Evolutionary conservation across 2,113 vertebrate species (phyloP).

Genomic region (Hypanus sabinus): DNA sequence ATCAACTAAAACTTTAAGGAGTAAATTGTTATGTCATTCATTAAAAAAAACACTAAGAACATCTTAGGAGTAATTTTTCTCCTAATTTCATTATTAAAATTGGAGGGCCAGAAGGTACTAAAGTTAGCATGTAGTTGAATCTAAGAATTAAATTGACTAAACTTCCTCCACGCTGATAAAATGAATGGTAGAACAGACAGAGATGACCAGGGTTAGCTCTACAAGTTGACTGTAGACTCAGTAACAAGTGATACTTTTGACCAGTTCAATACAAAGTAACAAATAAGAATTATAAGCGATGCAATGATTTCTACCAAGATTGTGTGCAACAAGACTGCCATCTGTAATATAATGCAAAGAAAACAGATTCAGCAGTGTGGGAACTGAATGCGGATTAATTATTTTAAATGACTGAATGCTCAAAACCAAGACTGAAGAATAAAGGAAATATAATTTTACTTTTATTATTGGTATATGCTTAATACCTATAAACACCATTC

Average conservation of each 20-base stretch:
- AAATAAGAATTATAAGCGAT: background rate
- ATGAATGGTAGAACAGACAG: too few relatives aligned
- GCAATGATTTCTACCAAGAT: background rate
- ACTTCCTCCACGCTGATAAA: too few relatives aligned
- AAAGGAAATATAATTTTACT: background rate
- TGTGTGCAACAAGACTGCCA: background rate
- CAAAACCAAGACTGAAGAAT: background rate
- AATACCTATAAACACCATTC: background rate
- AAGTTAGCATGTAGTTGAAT: background rate
- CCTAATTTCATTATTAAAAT: background rate
- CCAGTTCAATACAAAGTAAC: background rate
- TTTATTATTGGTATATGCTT: background rate
- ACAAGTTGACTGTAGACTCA: background rate
- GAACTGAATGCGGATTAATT: too few relatives aligned
- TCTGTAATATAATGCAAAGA: background rate
- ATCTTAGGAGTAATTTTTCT: too few relatives aligned
- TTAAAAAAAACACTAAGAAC: background rate
- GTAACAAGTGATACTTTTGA: background rate
- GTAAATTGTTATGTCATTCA: background rate
- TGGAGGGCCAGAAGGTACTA: background rate
- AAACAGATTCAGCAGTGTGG: background rate
- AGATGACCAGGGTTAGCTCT: too few relatives aligned
- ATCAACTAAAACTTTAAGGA: background rate
- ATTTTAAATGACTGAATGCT: background rate
- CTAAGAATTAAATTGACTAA: too few relatives aligned